These are phyloP conservation scores for Nylanderia fulva DNA, from an alignment of 1,140 invertebrate species.

Conservation along the genomic window DNA sequence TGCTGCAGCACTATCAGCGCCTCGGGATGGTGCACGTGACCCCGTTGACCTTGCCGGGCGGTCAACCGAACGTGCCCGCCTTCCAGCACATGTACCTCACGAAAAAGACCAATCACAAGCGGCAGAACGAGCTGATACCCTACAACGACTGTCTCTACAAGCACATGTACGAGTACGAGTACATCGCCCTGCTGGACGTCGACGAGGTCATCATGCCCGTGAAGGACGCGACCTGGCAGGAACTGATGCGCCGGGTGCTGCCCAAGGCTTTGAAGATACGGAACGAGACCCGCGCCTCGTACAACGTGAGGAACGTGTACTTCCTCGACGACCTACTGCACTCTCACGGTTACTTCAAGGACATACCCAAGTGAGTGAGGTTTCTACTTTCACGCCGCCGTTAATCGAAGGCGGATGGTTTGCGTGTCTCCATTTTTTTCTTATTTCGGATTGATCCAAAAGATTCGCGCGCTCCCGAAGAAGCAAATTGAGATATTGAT, in stretches of 20 bases:
- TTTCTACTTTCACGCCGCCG: conserved; percentile 57
- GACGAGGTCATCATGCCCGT: conserved; percentile 98
- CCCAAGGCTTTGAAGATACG: conserved; percentile 89
- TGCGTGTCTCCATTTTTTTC: no score
- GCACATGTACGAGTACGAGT: conserved; percentile 96
- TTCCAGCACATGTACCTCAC: conserved; percentile 96
- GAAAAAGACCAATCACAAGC: conserved; percentile 95
- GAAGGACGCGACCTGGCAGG: conserved; percentile 91
- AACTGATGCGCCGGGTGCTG: conserved; percentile 92
- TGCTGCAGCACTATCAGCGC: conserved; percentile 92
- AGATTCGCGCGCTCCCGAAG: neutral
- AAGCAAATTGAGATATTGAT: no score
- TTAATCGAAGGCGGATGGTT: conserved; percentile 45
- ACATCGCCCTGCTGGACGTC: conserved; percentile 95
- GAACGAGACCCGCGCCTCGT: conserved; percentile 93
- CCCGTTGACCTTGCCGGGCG: conserved; percentile 95
- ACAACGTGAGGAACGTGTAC: conserved; percentile 97
- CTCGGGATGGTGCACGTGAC: conserved; percentile 93
- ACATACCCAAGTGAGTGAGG: conserved; percentile 89
- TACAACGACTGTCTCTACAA: conserved; percentile 99
- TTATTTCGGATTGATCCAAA: conserved; percentile 19
- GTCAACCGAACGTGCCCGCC: conserved; percentile 95
- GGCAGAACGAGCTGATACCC: conserved; percentile 97
- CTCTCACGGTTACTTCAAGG: conserved; percentile 93
- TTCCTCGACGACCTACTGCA: conserved; percentile 96